Evolutionary conservation across 2,113 vertebrate genomes (phyloP), one percentile per base, ranked within the genome.

Genomic region (Cervus canadensis): DNA sequence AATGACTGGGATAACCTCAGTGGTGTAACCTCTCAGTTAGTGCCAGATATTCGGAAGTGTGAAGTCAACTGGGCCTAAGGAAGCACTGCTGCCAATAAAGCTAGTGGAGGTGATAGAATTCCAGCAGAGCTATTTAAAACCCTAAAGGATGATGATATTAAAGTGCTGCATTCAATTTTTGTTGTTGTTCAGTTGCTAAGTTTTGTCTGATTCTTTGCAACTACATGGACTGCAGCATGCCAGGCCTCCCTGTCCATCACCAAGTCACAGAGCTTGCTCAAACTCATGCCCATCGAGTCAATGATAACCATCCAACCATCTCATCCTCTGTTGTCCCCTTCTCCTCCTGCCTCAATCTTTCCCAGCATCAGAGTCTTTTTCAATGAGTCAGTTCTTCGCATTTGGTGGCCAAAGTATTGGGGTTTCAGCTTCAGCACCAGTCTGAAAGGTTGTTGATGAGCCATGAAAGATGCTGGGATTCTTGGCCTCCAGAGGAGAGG

Each of bases 241-340:
- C 33, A 36, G 33, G 64, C 17, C 33, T 67, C 33, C 62, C 16
- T n/a, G 33, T 10, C 64, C 64, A 67, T 36, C 8, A 67, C 64
- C 64, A 67, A 67, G 8, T n/a, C 64, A n/a, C 64, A 36, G 64
- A 67, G 64, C 64, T 67, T 36, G 4, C 17, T 36, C 62, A 67
- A 19, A 67, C 16, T 10, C 33, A 36, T 36, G 4, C 1, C 64
- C 33, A 36, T 67, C 0, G 9, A 67, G 33, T 67, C 0, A 0
- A 9, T 67, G 64, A 67, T 5, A n/a, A n/a, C 33, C 33, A 67
- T 36, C 17, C 33, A 67, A 36, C n/a, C 8, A 36, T 67, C 64
- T 67, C 33, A 21, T 36, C 64, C 17, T 67, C 64, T 67, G 64
- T 19, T 36, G 33, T 67, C 17, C 64, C 64, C 64, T 67, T 67